A percentile compares a stretch with the other conserved stretches of the same genome.
Conservation (phyloP, 2,888 invertebrate species). For the Ectropis crepuscularia region DNA sequence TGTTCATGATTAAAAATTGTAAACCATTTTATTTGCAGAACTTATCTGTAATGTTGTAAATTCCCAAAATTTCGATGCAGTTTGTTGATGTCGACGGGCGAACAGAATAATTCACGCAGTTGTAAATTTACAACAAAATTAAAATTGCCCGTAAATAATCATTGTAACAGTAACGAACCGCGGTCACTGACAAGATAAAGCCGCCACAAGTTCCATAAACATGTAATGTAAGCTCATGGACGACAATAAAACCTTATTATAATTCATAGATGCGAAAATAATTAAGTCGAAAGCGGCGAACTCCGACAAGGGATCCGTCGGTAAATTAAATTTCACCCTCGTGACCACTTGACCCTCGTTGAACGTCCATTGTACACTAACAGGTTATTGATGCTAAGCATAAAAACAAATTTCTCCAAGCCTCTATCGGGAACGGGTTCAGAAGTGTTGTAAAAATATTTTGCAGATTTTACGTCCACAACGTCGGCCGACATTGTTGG, state of each 20-base stretch:
- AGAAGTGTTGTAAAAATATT: slow-evolving; percentile 32
- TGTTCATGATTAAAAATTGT: too few relatives aligned
- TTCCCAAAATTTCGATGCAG: too few relatives aligned
- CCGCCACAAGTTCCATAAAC: slow-evolving; percentile 34
- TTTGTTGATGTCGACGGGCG: too few relatives aligned
- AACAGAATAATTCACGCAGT: too few relatives aligned
- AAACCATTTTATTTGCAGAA: too few relatives aligned
- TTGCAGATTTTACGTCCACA: slow-evolving; percentile 17
- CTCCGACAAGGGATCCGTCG: slow-evolving; percentile 55
- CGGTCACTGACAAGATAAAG: not conserved
- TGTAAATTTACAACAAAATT: not conserved
- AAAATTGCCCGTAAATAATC: not conserved
- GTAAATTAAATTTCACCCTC: slow-evolving; percentile 69
- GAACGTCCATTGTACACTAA: slow-evolving; percentile 64
- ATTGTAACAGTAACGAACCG: not conserved
- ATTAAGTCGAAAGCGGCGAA: slow-evolving; percentile 62
- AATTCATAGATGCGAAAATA: slow-evolving; percentile 65
- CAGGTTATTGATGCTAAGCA: slow-evolving; percentile 64
- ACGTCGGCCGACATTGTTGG: not conserved
- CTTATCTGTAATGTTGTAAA: too few relatives aligned
- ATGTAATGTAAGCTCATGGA: slow-evolving; percentile 26
- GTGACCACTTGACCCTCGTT: slow-evolving; percentile 68
- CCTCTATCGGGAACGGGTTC: slow-evolving; percentile 32
- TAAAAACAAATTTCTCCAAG: slow-evolving; percentile 52
- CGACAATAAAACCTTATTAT: slow-evolving; percentile 50